Evolutionary conservation across 2,888 invertebrate genomes (phyloP), one percentile per base, ranked within the genome.

Genomic region (Argyresthia albistria): DNA sequence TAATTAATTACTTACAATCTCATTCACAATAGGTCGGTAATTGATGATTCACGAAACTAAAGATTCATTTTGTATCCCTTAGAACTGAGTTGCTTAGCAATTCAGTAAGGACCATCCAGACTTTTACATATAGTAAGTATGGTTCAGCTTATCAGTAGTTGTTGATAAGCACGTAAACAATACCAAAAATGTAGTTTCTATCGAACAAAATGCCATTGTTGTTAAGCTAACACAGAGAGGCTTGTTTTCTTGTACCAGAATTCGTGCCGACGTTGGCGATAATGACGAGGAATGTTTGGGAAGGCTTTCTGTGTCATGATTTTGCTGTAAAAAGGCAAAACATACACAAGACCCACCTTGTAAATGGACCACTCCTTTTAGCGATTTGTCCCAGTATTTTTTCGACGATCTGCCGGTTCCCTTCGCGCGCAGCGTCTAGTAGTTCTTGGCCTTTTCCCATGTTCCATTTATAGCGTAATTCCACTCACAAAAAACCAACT

Each of bases 371-470:
- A 90, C 95, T 95, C 90, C 95, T 93, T 91, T 95, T 96, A 70
- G 93, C 93, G 88, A 94, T 92, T 84, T 95, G 95, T 66, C 91
- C 92, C 67, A 97, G 89, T 73, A 97, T 94, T 90, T 96, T 97
- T 83, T 97, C 97, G 62, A 97, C 95, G 67, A 93, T 91, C 64
- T 91, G 90, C 69, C 93, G 91, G 84, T 97, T 96, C 75, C 97
- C 98, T 88, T 93, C 95, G 70, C 97, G 92, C 64, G 97, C 96
- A 66, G 97, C 98, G 78, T 98, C 97, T 80, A 98, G 90, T 82
- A 98, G 91, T 88, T 98, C 97, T 87, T 97, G 96, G 87, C 98
- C 97, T 88, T 97, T 97, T 78, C 97, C 97, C 97, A 98, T 98
- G 76, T 78, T 82, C 87, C 82, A 81, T 82, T 72, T 71, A 77